phyloP scores from a whole-genome alignment of 1,140 invertebrate species.

The Ceratina australensis region DNA sequence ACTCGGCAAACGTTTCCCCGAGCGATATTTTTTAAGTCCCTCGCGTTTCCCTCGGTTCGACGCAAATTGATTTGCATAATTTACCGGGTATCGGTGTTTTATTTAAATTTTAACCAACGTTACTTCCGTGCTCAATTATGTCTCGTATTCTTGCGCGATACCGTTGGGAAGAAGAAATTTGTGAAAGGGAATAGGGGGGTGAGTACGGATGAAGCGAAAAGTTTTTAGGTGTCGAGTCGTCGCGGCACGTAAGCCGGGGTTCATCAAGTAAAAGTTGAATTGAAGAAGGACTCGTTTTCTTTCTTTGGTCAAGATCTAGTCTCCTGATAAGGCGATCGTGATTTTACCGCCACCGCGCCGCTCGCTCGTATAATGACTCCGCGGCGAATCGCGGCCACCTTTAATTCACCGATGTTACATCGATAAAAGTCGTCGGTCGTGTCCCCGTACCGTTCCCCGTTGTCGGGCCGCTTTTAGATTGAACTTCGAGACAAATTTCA shows the following conservation, averaged over 20 bases:
- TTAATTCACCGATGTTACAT: conserved; percentile 73
- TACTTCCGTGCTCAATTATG: conserved; percentile 13
- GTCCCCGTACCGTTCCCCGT: no score
- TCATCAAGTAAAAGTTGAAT: conserved; percentile 72
- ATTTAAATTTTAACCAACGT: no score
- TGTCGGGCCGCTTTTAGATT: no score
- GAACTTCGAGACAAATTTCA: no score
- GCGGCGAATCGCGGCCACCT: conserved; percentile 55
- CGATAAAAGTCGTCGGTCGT: conserved; percentile 68
- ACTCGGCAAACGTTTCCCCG: conserved; percentile 9
- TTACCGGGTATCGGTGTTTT: background rate
- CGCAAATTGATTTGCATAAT: background rate
- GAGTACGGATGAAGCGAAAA: conserved; percentile 10
- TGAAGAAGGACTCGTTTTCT: conserved; percentile 69
- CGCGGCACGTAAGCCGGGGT: conserved; percentile 57
- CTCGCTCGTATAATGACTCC: conserved; percentile 60
- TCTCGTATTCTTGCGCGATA: conserved; percentile 26
- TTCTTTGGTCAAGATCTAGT: conserved; percentile 65
- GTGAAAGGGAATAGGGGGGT: conserved; percentile 47
- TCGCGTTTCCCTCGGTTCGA: background rate
- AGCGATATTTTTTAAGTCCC: background rate
- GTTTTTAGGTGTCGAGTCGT: conserved; percentile 61
- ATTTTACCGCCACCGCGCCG: conserved; percentile 40
- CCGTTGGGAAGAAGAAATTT: background rate
- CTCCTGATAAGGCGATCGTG: conserved; percentile 60